Evolutionary conservation across 2,113 vertebrate genomes (phyloP).

Genomic region (Cettia cetti): DNA sequence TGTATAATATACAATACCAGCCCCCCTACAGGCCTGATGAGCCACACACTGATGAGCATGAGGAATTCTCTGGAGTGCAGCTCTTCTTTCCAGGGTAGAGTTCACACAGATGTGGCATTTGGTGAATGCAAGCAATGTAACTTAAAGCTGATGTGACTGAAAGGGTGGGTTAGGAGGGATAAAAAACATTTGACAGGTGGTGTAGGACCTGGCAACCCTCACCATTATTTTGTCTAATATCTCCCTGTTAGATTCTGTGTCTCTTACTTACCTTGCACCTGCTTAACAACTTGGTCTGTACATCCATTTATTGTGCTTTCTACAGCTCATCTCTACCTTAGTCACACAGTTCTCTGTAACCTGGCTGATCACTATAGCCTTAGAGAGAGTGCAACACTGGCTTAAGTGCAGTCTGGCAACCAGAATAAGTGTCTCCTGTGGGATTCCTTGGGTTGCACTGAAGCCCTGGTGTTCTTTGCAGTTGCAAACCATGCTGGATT

Average conservation of each 20-base stretch:
- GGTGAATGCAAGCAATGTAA: not conserved
- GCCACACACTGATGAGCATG: slow-evolving; percentile 1
- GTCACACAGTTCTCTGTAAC: not conserved
- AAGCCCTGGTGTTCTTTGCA: not conserved
- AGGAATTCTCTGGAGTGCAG: slow-evolving; percentile 37
- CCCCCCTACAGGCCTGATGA: not conserved
- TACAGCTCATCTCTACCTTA: not conserved
- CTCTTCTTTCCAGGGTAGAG: not conserved
- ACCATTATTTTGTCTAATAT: not conserved
- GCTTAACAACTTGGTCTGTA: not conserved
- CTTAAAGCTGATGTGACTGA: not conserved
- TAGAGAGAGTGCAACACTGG: not conserved
- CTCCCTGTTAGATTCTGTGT: not conserved
- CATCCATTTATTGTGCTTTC: not conserved
- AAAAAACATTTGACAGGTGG: not conserved
- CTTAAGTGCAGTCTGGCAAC: not conserved
- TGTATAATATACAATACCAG: not conserved
- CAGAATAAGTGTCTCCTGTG: not conserved
- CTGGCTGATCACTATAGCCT: not conserved
- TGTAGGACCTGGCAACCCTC: not conserved
- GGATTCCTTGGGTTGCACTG: not conserved
- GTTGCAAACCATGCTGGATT: not conserved
- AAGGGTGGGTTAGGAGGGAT: not conserved
- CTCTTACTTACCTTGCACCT: not conserved
- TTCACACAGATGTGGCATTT: slow-evolving; percentile 28